Evolutionary conservation across 2,888 invertebrate genomes (phyloP).

Genomic region (Crioceris asparagi): DNA sequence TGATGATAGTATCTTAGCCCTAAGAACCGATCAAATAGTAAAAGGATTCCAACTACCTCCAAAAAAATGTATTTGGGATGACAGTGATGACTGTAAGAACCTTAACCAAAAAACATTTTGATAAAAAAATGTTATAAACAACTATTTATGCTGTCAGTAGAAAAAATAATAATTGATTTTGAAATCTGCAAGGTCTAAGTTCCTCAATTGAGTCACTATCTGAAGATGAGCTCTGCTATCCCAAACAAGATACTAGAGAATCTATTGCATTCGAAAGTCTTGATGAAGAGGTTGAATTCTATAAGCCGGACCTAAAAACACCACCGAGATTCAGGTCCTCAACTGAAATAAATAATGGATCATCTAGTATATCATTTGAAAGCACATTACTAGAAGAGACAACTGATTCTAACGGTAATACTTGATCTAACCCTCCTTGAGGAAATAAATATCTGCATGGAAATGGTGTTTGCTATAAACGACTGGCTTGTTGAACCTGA

Average conservation of each 20-base stretch:
- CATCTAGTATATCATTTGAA: too few species aligned
- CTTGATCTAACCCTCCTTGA: too few species aligned
- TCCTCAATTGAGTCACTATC: slow-evolving; percentile 19
- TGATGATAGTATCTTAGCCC: slow-evolving; percentile 20
- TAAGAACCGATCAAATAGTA: slow-evolving; percentile 14
- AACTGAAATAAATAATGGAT: too few species aligned
- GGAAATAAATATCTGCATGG: too few species aligned
- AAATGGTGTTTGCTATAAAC: too few species aligned
- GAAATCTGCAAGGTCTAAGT: slow-evolving; percentile 13
- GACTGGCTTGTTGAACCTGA: too few species aligned
- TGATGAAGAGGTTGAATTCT: slow-evolving; percentile 14
- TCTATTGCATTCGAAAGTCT: not conserved
- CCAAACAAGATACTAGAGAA: not conserved
- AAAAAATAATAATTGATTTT: slow-evolving; percentile 1
- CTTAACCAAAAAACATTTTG: not conserved
- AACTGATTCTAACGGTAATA: too few species aligned
- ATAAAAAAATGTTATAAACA: not conserved
- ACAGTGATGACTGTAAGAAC: slow-evolving; percentile 16
- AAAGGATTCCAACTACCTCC: slow-evolving; percentile 21
- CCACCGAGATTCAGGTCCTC: slow-evolving; percentile 21
- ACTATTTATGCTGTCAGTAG: not conserved
- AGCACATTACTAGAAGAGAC: too few species aligned
- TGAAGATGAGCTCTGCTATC: slow-evolving; percentile 11
- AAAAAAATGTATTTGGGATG: slow-evolving; percentile 15
- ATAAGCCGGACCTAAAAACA: slow-evolving; percentile 18